These are phyloP conservation scores for Myotis findleyi DNA, from an alignment of 2,797 vertebrate species.

Conservation along the genomic window DNA sequence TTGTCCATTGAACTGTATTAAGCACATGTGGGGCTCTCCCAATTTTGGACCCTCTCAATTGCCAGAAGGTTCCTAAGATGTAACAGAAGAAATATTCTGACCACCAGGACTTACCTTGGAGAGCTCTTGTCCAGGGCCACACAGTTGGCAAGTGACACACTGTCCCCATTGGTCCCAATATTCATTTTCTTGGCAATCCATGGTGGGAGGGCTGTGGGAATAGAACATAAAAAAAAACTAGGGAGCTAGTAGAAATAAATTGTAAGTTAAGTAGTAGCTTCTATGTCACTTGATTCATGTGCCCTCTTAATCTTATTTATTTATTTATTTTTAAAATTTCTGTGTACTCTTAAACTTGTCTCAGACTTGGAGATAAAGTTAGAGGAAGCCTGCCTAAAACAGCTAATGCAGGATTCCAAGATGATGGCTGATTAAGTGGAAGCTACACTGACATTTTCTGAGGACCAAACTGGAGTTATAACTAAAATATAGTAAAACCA, in stretches of 20 bases:
- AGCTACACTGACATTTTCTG: too few species aligned
- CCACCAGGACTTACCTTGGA: slow-evolving; percentile 86
- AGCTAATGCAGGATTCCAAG: neutral
- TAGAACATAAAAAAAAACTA: slow-evolving; percentile 44
- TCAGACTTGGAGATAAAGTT: neutral
- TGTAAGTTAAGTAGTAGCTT: neutral
- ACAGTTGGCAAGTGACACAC: slow-evolving; percentile 87
- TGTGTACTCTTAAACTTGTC: neutral
- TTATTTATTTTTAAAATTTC: too few species aligned
- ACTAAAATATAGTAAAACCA: too few species aligned
- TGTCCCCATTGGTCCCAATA: slow-evolving; percentile 85
- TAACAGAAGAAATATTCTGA: neutral
- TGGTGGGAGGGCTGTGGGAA: slow-evolving; percentile 53
- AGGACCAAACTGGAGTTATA: too few species aligned
- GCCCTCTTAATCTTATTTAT: neutral
- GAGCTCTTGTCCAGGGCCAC: slow-evolving; percentile 89
- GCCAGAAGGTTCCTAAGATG: neutral
- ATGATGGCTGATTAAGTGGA: too few species aligned
- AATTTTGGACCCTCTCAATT: neutral
- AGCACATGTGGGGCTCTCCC: neutral
- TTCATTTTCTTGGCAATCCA: slow-evolving; percentile 87
- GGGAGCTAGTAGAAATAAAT: neutral
- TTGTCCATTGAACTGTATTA: neutral
- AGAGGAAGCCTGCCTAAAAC: neutral
- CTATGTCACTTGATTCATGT: neutral